Evolutionary conservation across 2,888 invertebrate species (phyloP), one percentile per base, ranked within the genome.

Genomic region (Ectropis crepuscularia): DNA sequence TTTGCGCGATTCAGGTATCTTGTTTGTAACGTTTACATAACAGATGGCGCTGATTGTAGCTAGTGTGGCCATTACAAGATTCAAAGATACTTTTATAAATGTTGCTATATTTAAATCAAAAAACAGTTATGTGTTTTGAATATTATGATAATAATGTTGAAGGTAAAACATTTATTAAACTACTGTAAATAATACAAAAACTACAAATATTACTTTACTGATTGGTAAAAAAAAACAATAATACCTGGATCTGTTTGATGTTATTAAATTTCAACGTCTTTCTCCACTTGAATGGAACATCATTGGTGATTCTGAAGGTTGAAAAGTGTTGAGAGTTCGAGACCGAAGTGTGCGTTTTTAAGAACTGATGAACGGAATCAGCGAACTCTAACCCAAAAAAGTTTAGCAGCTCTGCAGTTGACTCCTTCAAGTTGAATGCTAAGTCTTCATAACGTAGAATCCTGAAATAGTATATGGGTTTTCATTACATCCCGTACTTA

Each of bases 211-310:
- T n/a, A n/a, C n/a, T n/a, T n/a, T n/a, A n/a, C n/a, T n/a, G n/a
- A n/a, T n/a, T n/a, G n/a, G n/a, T n/a, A n/a, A n/a, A 5, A 41
- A 7, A 41, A 6, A 41, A 6, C 8, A 10, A 9, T 9, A 28
- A 28, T 28, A 49, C 55, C 55, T 55, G 55, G 39, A 55, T 55
- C 41, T 47, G 9, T 47, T 47, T n/a, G 2, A 55, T 47, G 6
- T 16, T 39, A 0, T 11, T 9, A 7, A 55, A 55, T 6, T 39
- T 47, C 39, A 55, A 28, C 6, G 7, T 6, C 1, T 47, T 55
- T 11, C 10, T 55, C 55, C 55, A 55, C 28, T 55, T 55, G 10
- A 55, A 55, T 5, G 55, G 55, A 10, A 55, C 28, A n/a, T 55
- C 16, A 12, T 47, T 47, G 6, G 55, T 39, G 6, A 55, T 6